Evolutionary conservation across 2,113 vertebrate species (phyloP), one percentile per base, ranked within the genome.

Genomic region (Vicugna pacos): DNA sequence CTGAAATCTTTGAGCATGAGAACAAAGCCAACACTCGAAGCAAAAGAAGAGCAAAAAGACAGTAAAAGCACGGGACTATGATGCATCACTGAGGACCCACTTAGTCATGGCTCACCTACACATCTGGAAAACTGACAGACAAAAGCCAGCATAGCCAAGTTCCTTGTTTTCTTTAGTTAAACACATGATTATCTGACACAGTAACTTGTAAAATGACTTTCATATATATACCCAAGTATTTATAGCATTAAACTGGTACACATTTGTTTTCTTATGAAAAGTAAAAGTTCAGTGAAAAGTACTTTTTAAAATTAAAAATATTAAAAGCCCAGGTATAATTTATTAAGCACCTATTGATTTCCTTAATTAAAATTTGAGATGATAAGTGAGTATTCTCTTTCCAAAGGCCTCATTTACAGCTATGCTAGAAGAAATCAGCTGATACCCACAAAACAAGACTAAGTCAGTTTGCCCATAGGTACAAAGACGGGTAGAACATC

Each of bases 141-240:
- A 56, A 94, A 38, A 80, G 17, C 20, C 50, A 56, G 28, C 10
- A 14, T 30, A 9, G 17, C 24, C 54, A 79, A 50, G 8, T 24
- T 92, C 67, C 50, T 26, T 60, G 62, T 81, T 72, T 85, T 73
- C 42, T 88, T 94, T 35, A 56, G 28, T 38, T 30, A 97, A 83
- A 52, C 32, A 20, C 20, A 83, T 79, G 79, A 62, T 32, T 86
- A 89, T 30, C 50, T n/a, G 38, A 93, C 42, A 77, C 20, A 56
- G 8, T 52, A 70, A 85, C 38, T 69, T 67, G 1, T n/a, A 35
- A 67, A 58, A 76, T 81, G 46, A 20, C 35, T 82, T 95, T 28
- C 52, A 20, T 6, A 69, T 15, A 58, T 76, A 46, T 52, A 84
- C 56, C 14, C 22, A 79, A 79, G 67, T 75, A 75, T 22, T 17